Conservation (phyloP, 2,797 vertebrate genomes). For the Phylloscopus collybita region DNA sequence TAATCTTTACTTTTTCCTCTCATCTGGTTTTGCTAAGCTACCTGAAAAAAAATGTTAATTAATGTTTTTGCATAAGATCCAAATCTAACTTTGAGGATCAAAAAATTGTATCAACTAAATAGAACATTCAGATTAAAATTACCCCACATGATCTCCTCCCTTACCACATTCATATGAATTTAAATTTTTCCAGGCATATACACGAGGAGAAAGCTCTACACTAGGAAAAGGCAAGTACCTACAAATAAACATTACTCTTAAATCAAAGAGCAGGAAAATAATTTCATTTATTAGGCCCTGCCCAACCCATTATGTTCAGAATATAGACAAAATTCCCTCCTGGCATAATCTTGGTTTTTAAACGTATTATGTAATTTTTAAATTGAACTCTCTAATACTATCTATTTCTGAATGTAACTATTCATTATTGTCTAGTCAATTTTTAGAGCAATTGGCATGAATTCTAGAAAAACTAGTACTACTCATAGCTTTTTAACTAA, state of each 20-base stretch:
- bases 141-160: not conserved
- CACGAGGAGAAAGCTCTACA: not conserved
- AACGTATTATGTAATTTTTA: not conserved
- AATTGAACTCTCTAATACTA: not conserved
- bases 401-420: not conserved
- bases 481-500: not conserved
- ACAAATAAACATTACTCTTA: not conserved
- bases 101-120: not conserved
- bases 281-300: not conserved
- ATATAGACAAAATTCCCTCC: not conserved
- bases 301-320: not conserved
- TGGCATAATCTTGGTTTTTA: slow-evolving; percentile 13
- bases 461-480: slow-evolving; percentile 28
- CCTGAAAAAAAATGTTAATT: not conserved
- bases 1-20: not conserved
- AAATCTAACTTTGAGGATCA: not conserved
- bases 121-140: not conserved
- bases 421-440: not conserved
- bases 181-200: not conserved
- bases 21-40: not conserved
- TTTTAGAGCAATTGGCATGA: slow-evolving; percentile 35
- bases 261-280: not conserved
- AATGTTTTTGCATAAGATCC: not conserved
- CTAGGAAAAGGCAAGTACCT: not conserved
- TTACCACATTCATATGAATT: not conserved